Base-by-base conservation (phyloP, 35 echinoderm and acorn worm species). In the Hemicentrotus pulcherrimus region DNA sequence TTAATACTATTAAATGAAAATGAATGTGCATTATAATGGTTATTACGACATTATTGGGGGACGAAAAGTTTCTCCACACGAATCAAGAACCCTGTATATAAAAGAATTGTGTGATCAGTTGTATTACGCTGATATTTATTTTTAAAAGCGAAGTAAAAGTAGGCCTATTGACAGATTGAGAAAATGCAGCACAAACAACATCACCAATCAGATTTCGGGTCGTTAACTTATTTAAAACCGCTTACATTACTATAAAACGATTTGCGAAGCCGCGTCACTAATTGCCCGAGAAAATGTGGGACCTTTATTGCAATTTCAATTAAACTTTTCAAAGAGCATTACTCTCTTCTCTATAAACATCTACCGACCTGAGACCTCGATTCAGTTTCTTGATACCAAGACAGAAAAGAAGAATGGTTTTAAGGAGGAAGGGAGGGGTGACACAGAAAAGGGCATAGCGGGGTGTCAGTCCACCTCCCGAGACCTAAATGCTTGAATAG, bases 281-380 rank as follows among this genome's bases (percentile, higher is more conserved):
- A 90, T 90, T 90, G 88, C 32, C 32, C 88, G 88, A 45, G 32
- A 90, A 90, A 90, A 45, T 90, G 32, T 33, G 12, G 88, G 31
- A 78, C 65, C 46, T 90, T 90, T 90, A 90, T 45, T 47, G 24
- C 33, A 32, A 8, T 47, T 33, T 46, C 88, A 90, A 90, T 89
- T 35, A 9, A 89, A 24, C 12, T 46, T 90, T 47, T 90, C 88
- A 90, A 90, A 90, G 88, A 90, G 88, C 88, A 90, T 90, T 90
- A 90, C 6, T 2, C 15, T 45, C 88, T 31, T 4, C 32, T 30
- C 88, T 35, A 47, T 90, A 90, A 90, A 90, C 88, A 90, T 45
- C 65, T 78, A 15, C 28, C 65, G 65, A 78, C 19, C 65, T 78
- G 19, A 78, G 65, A 78, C 65, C 65, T 78, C 65, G 28, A 28